These are phyloP conservation scores for Actias luna DNA, from an alignment of 2,888 invertebrate species.

Conservation along the genomic window DNA sequence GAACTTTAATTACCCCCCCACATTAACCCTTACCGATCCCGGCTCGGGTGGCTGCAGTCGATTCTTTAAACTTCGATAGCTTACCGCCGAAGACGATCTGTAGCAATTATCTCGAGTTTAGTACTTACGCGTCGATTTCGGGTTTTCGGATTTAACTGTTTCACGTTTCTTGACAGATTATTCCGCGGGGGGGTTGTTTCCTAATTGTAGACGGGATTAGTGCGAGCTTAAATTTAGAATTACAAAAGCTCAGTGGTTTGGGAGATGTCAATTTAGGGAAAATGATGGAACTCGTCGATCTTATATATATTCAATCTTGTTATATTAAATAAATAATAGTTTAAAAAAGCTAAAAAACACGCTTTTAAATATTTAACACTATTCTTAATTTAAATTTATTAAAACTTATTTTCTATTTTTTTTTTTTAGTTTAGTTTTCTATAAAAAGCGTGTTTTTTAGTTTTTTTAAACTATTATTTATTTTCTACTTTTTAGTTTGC, in stretches of 20 bases:
- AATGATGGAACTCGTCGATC: background rate
- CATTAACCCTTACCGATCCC: slow-evolving; percentile 73
- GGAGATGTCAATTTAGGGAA: background rate
- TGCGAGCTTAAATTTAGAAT: background rate
- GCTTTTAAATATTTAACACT: too few species aligned
- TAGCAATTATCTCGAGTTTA: slow-evolving; percentile 72
- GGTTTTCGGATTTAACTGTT: slow-evolving; percentile 54
- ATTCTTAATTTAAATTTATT: too few species aligned
- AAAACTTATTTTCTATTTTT: too few species aligned
- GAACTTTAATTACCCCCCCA: slow-evolving; percentile 70
- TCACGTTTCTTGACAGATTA: slow-evolving; percentile 19
- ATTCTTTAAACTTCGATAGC: slow-evolving; percentile 73
- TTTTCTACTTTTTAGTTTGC: too few species aligned
- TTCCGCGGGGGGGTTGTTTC: slow-evolving; percentile 18
- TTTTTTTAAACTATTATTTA: too few species aligned
- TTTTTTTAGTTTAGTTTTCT: too few species aligned
- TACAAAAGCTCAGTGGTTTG: background rate
- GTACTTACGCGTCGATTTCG: slow-evolving; percentile 44
- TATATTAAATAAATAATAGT: too few species aligned
- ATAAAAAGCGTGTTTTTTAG: too few species aligned
- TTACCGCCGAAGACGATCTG: slow-evolving; percentile 62
- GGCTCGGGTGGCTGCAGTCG: slow-evolving; percentile 64
- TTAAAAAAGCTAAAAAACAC: too few species aligned
- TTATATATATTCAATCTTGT: background rate
- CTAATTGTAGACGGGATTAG: slow-evolving; percentile 6